A percentile compares a stretch with the other conserved stretches of the same genome.
phyloP scores from a whole-genome alignment of 2,113 vertebrate species.

The Chloropsis hardwickii region DNA sequence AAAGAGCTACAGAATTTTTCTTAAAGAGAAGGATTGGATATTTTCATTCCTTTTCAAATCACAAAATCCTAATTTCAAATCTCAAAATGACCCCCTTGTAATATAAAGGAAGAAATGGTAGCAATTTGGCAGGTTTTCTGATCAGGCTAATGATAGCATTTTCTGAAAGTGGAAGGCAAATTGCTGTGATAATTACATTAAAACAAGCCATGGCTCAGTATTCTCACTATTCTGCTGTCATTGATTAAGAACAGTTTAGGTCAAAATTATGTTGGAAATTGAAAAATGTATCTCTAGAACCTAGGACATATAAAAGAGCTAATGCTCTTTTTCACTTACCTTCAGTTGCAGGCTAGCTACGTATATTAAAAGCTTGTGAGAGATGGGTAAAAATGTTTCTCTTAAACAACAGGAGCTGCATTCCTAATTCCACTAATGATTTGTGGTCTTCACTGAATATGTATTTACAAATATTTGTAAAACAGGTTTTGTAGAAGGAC shows the following conservation, averaged over 20 bases:
- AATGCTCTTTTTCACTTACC: neutral
- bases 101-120: constrained; percentile 39
- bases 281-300: neutral
- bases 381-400: neutral
- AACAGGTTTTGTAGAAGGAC: neutral
- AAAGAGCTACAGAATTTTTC: constrained; percentile 10
- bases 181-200: constrained; percentile 57
- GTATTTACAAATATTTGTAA: neutral
- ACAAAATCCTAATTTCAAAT: constrained; percentile 53
- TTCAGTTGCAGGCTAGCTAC: neutral
- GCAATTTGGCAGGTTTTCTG: constrained; percentile 62
- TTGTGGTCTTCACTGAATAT: neutral
- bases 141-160: constrained; percentile 57
- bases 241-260: neutral
- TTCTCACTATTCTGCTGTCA: neutral
- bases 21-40: constrained; percentile 22
- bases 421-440: neutral
- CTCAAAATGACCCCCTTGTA: constrained; percentile 49
- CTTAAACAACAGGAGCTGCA: neutral
- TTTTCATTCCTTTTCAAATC: constrained; percentile 52
- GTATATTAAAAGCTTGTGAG: neutral
- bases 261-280: neutral
- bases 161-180: constrained; percentile 63
- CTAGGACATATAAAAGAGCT: neutral
- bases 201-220: constrained; percentile 38